Evolutionary conservation across 2,113 vertebrate species (phyloP), one percentile per base, ranked within the genome.

Genomic region (Leptosomus discolor): DNA sequence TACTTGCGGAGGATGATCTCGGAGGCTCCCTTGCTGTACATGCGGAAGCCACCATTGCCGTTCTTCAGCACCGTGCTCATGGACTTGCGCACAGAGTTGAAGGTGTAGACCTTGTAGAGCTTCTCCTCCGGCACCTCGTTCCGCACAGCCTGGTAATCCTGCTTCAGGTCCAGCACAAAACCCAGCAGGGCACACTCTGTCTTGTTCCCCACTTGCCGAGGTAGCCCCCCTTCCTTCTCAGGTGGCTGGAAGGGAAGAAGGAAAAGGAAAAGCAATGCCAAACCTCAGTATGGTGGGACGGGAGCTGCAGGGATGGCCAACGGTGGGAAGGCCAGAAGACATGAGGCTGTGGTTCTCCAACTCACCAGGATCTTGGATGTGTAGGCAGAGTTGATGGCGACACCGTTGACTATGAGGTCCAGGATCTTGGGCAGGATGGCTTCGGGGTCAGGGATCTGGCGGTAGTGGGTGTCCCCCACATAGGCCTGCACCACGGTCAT

Each of bases 1-100:
- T 98, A 99, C 99, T 99, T 99, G 96, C 99, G 99, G 69, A 99
- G 97, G 85, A 99, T 83, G 93, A 99, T 99, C 98, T 99, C 99
- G 0, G 99, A 99, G 7, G 99, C 99, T 6, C 99, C 99, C 91
- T 99, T 99, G 99, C 99, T 99, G 99, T 99, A 99, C 99, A 99
- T 99, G 94, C 99, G 99, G 98, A 98, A 99, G 76, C 99, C 97
- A 1, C 99, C 98, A 1, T 95, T 94, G 1, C 98, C 36, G 13
- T 97, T 99, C 97, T 97, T 97, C n/a, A 99, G 96, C 81, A 99
- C 99, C 0, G 99, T 99, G 98, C 99, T 99, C 99, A 99, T 99
- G 96, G 99, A 99, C 81, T 99, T 99, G 95, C 99, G 99, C 56
- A 98, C 98, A 0, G 99, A 99, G 98, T 99, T 99, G 98, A 99